phyloP scores from a whole-genome alignment of 2,888 invertebrate genomes.

The Uropetala carovei region DNA sequence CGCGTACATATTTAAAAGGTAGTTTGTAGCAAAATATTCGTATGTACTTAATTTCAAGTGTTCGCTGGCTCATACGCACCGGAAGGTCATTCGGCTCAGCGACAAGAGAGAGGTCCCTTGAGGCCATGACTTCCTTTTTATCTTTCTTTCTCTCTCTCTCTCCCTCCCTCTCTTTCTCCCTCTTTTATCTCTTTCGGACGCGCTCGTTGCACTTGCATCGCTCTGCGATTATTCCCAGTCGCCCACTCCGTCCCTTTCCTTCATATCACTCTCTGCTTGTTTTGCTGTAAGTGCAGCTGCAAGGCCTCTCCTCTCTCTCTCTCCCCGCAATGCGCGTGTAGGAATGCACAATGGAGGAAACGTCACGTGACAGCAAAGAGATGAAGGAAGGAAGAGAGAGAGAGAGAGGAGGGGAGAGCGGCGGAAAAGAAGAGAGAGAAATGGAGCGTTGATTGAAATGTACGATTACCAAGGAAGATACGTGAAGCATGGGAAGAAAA shows the following conservation, averaged over 20 bases:
- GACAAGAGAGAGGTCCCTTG: neutral
- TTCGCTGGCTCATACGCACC: constrained; percentile 1
- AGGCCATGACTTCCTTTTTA: constrained; percentile 25
- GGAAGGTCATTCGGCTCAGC: neutral
- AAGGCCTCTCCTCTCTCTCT: constrained; percentile 34
- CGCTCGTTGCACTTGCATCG: constrained; percentile 50
- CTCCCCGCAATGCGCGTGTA: constrained; percentile 9
- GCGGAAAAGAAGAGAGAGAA: neutral
- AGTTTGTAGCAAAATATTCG: no score
- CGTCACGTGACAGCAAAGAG: constrained; percentile 33
- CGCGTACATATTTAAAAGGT: no score
- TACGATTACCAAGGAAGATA: constrained; percentile 27
- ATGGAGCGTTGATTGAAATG: constrained; percentile 51
- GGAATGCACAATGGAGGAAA: constrained; percentile 58
- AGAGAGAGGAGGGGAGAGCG: neutral
- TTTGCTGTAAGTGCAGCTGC: constrained; percentile 53
- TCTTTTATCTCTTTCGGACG: constrained; percentile 53
- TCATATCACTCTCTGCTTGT: constrained; percentile 8
- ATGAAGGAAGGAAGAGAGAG: neutral
- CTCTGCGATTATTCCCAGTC: constrained; percentile 26
- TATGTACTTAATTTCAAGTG: neutral
- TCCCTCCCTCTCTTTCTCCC: neutral
- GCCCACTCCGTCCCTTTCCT: neutral
- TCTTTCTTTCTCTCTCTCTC: neutral
- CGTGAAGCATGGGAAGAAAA: neutral